Evolutionary conservation across 2,888 invertebrate genomes (phyloP), one percentile per base, ranked within the genome.

Genomic region (Heteromyza rotundicornis): DNA sequence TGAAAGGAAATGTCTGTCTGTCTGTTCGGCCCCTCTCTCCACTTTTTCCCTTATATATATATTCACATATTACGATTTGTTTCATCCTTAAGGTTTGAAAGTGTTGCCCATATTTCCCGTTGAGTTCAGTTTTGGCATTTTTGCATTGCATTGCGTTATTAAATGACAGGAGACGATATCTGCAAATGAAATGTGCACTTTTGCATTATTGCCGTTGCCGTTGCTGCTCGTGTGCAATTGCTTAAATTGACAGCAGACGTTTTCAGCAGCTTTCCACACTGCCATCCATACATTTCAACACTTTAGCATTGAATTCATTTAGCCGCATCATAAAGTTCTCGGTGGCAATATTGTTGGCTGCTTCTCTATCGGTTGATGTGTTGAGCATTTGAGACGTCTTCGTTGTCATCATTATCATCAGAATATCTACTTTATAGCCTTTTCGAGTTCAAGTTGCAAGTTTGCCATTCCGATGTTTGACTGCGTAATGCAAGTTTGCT

Each of bases 101-200:
- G 27, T 27, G 27, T 27, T 27, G 10, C 27, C 27, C 10, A 23
- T 27, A 17, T 36, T 14, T 8, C 22, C 36, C 16, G 44, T 8
- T 68, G 62, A 59, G 65, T 65, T 72, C 49, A 19, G 14, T 10
- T 19, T 16, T 20, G 47, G 47, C 20, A 47, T 47, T 47, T 40
- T 47, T 47, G 47, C 20, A n/a, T 40, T 40, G 16, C 40, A n/a
- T n/a, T 40, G 40, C 40, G 19, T 76, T 77, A 77, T 79, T 78
- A 79, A 78, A 78, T 80, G 80, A 77, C 80, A 79, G 80, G 75
- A 78, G 12, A 68, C 73, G 78, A 80, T 80, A 80, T 79, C 80
- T 80, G 75, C 80, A 76, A 79, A 80, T 80, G 79, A 80, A 80
- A 80, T 80, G 68, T 65, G 49, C 53, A 63, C 56, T 58, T 57